These are phyloP conservation scores for Dinoponera quadriceps DNA, from an alignment of 1,140 invertebrate genomes.

Conservation along the genomic window DNA sequence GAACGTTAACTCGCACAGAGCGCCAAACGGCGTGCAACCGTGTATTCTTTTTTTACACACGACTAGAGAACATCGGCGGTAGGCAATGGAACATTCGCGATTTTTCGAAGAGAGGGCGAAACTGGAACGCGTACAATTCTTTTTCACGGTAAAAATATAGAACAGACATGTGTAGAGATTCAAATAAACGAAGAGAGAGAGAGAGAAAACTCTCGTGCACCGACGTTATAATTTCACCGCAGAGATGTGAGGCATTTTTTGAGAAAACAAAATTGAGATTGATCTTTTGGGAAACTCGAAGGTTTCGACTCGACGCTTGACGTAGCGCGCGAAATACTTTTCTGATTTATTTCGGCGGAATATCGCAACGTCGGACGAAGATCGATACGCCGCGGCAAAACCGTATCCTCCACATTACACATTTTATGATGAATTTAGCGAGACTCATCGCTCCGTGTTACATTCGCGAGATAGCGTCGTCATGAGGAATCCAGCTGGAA, in stretches of 20 bases:
- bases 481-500: conserved; percentile 27
- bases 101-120: not conserved
- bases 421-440: conserved; percentile 57
- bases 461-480: conserved; percentile 44
- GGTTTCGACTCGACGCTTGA: not conserved
- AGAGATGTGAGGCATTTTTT: not conserved
- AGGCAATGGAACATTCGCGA: not conserved
- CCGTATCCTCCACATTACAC: conserved; percentile 31
- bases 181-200: not conserved
- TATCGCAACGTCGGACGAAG: not conserved
- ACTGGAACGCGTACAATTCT: not conserved
- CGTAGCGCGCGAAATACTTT: conserved; percentile 6
- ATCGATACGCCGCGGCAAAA: conserved; percentile 27
- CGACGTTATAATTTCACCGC: too few relatives aligned
- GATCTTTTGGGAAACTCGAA: not conserved
- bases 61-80: too few relatives aligned
- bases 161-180: not conserved
- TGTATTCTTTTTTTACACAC: conserved; percentile 24
- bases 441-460: conserved; percentile 43
- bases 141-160: not conserved
- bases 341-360: conserved; percentile 10
- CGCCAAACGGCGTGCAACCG: not conserved
- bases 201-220: too few relatives aligned
- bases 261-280: not conserved
- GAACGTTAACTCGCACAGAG: conserved; percentile 2